Percentiles rank a stretch among this genome's conserved stretches.
These are phyloP conservation scores for Chlorospingus semifuscus DNA, from an alignment of 2,797 vertebrate species.

Conservation along the genomic window DNA sequence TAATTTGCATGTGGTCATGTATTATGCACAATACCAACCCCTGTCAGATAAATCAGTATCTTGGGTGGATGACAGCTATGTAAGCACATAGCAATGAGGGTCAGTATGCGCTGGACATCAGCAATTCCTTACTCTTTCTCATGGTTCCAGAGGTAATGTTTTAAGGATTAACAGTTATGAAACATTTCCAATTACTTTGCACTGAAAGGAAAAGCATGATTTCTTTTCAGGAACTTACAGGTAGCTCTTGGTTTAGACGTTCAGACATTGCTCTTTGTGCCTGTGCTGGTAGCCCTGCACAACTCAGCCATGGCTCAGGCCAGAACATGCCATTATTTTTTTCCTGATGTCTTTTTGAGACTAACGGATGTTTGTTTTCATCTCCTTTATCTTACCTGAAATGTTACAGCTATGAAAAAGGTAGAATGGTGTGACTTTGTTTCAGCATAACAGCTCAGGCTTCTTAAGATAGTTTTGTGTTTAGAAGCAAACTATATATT, in stretches of 20 bases:
- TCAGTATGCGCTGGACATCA: fast-evolving
- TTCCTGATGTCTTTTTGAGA: neutral
- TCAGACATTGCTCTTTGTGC: fast-evolving
- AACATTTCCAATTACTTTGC: neutral
- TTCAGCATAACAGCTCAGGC: neutral
- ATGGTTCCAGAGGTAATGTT: neutral
- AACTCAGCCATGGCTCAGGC: neutral
- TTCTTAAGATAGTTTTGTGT: neutral
- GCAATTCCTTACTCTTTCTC: neutral
- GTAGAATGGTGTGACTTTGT: neutral
- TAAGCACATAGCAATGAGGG: neutral
- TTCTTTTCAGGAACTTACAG: neutral
- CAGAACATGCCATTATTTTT: neutral
- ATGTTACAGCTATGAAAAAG: neutral
- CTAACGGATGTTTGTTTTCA: neutral
- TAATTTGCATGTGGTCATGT: neutral
- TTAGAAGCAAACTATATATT: neutral
- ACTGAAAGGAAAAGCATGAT: neutral
- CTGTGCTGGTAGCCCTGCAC: neutral
- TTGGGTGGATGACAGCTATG: neutral
- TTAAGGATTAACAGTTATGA: neutral
- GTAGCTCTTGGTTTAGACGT: neutral
- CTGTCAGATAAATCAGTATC: neutral
- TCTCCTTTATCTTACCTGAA: neutral
- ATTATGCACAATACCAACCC: neutral